Base-by-base conservation (phyloP, 2,888 invertebrate genomes). In the Andrena haemorrhoa region DNA sequence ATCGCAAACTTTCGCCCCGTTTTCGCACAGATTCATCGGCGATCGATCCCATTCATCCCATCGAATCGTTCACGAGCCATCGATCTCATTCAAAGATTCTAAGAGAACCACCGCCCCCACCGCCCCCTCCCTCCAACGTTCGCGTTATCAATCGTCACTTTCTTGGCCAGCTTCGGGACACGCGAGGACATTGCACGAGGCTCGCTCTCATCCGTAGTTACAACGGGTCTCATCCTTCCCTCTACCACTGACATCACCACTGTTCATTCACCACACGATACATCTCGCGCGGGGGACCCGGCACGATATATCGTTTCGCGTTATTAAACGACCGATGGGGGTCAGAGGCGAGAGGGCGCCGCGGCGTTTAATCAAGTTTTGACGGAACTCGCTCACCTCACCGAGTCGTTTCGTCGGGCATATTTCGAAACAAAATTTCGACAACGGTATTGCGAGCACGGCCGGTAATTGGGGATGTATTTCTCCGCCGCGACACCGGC, bases 241-340 rank as follows among this genome's bases (percentile, higher is more conserved):
- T 60, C 76, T 41, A 35, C 77, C 66, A 74, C 64, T 65, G 33
- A 79, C 79, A 79, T 77, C 61, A 56, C 78, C 68, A 78, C 78
- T 78, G 78, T 77, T 77, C 78, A 77, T 79, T 79, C 79, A 79
- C 65, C 80, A 79, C 79, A 79, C 79, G 79, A 79, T 79, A 79
- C 79, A 78, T 78, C 69, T 60, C 51, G 33, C 66, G 41, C 73
- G 41, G 60, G 60, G 47, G 20, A 35, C 49, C 16, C 51, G 66
- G 63, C 12, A 70, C 79, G 68, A 79, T 64, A 63, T 78, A 78
- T 79, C 69, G 79, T 63, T 64, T 31, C 79, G 64, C 63, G 68
- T 77, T 68, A 79, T 79, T 79, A 79, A 79, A 79, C 79, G 64
- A 41, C 58, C 23, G 64, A 4, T 16, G 41, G 71, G 29, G 56